Evolutionary conservation across 2,888 invertebrate genomes (phyloP).

Genomic region (Parnassius mnemosyne): DNA sequence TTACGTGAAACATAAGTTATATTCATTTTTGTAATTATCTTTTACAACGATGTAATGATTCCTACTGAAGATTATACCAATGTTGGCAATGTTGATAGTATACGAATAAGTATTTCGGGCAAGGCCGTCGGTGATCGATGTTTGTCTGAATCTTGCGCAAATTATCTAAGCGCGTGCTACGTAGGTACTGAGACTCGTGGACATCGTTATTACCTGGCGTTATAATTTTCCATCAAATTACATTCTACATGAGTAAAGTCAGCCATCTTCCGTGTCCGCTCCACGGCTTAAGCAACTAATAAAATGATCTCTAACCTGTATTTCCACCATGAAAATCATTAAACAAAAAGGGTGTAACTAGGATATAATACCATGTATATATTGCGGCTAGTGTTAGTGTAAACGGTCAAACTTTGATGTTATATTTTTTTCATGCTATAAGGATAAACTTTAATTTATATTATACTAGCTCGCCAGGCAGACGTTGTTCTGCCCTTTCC

Average conservation of each 20-base stretch:
- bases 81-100: constrained; percentile 32
- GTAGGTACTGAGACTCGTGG: constrained; percentile 10
- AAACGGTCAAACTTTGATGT: too few species aligned
- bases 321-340: constrained; percentile 26
- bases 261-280: constrained; percentile 49
- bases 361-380: background rate
- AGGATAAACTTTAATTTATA: too few species aligned
- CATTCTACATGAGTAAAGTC: constrained; percentile 55
- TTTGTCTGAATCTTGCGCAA: constrained; percentile 63
- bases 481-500: too few species aligned
- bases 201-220: constrained; percentile 43
- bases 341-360: constrained; percentile 8
- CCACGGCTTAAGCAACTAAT: constrained; percentile 27
- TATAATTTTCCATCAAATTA: constrained; percentile 61
- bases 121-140: constrained; percentile 68
- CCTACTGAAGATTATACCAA: constrained; percentile 29
- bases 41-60: too few species aligned
- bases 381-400: too few species aligned
- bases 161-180: constrained; percentile 35
- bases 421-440: too few species aligned
- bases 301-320: constrained; percentile 28
- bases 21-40: too few species aligned
- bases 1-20: too few species aligned
- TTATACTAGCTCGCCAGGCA: too few species aligned
- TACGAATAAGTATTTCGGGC: constrained; percentile 66